Evolutionary conservation across 2,797 vertebrate species (phyloP), one percentile per base, ranked within the genome.

Genomic region (Onychomys leucogaster): DNA sequence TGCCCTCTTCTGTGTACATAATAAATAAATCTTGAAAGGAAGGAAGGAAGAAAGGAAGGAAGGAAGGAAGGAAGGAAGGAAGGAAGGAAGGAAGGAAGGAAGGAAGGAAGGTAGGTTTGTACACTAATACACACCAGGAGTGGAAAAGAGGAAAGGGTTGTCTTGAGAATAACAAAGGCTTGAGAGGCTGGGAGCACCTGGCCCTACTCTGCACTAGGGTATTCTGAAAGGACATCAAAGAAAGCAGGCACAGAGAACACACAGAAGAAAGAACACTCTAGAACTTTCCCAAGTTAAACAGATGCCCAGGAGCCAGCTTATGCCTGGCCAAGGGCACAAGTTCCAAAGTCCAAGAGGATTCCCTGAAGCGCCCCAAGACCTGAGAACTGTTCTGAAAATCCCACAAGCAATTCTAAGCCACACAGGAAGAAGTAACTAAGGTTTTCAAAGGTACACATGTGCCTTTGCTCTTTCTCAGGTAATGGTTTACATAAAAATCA

Each of bases 361-460:
- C n/a, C 61, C 73, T 89, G 27, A 69, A 81, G 57, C 23, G 61
- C 67, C 10, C n/a, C 55, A 81, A 81, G 80, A 57, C 59, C 81
- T 78, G 21, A 65, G 71, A 94, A 57, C 29, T 83, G 17, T n/a
- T 61, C 9, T 87, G 32, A 91, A 16, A 43, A 41, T 83, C 89
- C 46, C 85, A 91, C 52, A 61, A 85, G 55, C 69, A 73, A 96
- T 43, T 91, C 61, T 91, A 95, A 93, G 25, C 61, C 84, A 93
- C 43, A 4, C 16, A 82, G 61, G 65, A 8, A 84, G 69, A 95
- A 27, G 65, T 80, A 23, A 95, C 87, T 43, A 65, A 63, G 59
- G 81, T 91, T 85, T 78, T 75, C 69, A 80, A 76, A 90, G 86
- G 75, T 19, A 90, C 4, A 27, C 29, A 80, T 81, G 73, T 77